Evolutionary conservation across 2,113 vertebrate species (phyloP).

Genomic region (Hemiscyllium ocellatum): DNA sequence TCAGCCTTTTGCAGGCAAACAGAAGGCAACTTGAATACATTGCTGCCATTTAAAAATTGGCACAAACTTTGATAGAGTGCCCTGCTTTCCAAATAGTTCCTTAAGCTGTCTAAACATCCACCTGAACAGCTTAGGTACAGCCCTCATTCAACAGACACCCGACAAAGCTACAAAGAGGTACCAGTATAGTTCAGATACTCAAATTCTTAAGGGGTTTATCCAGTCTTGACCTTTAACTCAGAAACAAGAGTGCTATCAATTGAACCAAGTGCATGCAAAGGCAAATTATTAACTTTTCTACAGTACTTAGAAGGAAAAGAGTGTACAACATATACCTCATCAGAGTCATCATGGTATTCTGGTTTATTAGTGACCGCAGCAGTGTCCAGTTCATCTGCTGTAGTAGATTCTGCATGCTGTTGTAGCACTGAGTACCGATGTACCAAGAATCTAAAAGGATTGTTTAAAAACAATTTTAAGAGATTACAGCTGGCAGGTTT

Average conservation of each 20-base stretch:
- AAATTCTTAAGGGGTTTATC: not conserved
- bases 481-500: not conserved
- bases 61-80: not conserved
- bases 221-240: not conserved
- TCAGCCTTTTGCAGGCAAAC: not conserved
- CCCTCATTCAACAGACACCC: not conserved
- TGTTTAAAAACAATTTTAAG: not conserved
- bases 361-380: slow-evolving; percentile 49
- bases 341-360: slow-evolving; percentile 81
- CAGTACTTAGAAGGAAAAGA: not conserved
- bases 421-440: slow-evolving; percentile 82
- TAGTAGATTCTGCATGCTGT: slow-evolving; percentile 74
- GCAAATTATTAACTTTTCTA: not conserved
- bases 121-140: not conserved
- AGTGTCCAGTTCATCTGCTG: slow-evolving; percentile 64
- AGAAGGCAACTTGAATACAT: not conserved
- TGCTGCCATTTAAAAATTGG: not conserved
- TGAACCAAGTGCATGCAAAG: not conserved
- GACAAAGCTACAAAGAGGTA: not conserved
- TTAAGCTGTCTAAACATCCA: not conserved
- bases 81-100: not conserved
- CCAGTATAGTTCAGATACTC: not conserved
- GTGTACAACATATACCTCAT: slow-evolving; percentile 64
- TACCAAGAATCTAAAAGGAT: slow-evolving; percentile 72
- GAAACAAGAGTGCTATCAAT: not conserved